Evolutionary conservation across 2,113 vertebrate genomes (phyloP), one percentile per base, ranked within the genome.

Genomic region (Bujurquina vittata): DNA sequence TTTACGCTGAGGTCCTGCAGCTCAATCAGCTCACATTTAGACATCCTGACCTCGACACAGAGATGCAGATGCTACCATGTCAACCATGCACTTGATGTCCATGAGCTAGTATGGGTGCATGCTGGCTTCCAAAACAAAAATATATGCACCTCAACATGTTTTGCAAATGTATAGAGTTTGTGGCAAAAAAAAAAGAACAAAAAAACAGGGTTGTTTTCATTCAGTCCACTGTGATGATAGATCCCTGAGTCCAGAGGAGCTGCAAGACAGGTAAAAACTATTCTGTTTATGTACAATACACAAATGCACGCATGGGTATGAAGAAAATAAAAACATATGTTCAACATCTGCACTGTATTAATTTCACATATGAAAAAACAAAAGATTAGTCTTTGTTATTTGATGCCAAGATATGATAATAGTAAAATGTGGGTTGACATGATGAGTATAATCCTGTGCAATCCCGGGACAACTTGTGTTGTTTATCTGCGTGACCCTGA

Each of bases 1-100:
- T 80, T 89, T 2, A 95, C 83, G 37, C 95, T 94, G 67, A 96
- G 94, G 82, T 95, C 95, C 88, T 93, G 93, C 67, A 95, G 95
- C 86, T 97, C 96, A 7, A 97, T 97, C 82, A 96, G 93, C 89
- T 97, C 96, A 91, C 94, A 94, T 83, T 93, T 93, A 62, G 95
- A 92, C 95, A 95, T 96, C 26, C 79, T 94, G 81, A 40, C 46
- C n/a, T 77, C 3, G 46, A 84, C 60, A 17, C 43, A 60, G 26
- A 77, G 62, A 86, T 49, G 6, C 49, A 58, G 26, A 77, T 31
- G 74, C 86, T 56, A 82, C 85, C 81, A 88, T 90, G 84, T 88
- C 88, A 87, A 20, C 55, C 26, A 20, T 80, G 29, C 60, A 43
- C 49, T 61, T 37, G 29, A 56, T 79, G 77, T 79, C 81, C 86